phyloP scores from a whole-genome alignment of 1,140 invertebrate species.

The Lycorma delicatula region DNA sequence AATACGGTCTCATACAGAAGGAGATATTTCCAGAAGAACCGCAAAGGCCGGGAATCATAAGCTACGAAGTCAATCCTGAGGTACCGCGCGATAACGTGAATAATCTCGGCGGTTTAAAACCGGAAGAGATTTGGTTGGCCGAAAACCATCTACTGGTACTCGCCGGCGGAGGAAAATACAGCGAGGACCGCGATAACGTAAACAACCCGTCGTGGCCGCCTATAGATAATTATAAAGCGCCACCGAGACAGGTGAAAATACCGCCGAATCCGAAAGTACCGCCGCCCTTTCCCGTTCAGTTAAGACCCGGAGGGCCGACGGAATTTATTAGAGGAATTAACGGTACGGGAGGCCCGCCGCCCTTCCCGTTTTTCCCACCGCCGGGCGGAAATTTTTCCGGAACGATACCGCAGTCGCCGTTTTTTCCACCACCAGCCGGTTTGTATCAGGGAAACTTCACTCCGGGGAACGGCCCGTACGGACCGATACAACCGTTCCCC shows the following conservation, averaged over 20 bases:
- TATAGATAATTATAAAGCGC: constrained; percentile 73
- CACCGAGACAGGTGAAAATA: constrained; percentile 67
- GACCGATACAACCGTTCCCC: constrained; percentile 40
- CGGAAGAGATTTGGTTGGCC: constrained; percentile 80
- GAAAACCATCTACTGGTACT: constrained; percentile 79
- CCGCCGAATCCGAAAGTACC: constrained; percentile 64
- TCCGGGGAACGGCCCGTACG: constrained; percentile 45
- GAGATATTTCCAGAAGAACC: constrained; percentile 61
- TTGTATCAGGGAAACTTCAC: constrained; percentile 48
- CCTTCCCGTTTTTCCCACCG: constrained; percentile 42
- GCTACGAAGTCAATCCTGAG: constrained; percentile 66
- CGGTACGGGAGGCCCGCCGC: constrained; percentile 32
- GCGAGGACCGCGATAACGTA: constrained; percentile 37
- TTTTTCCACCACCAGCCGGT: constrained; percentile 33
- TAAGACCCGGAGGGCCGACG: constrained; percentile 67
- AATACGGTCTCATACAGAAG: constrained; percentile 79
- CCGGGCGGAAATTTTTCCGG: constrained; percentile 6
- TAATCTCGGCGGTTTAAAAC: constrained; percentile 68
- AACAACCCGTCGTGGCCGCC: constrained; percentile 51
- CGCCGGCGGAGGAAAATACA: constrained; percentile 57
- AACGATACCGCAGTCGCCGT: constrained; percentile 13
- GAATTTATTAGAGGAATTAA: constrained; percentile 51
- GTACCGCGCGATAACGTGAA: constrained; percentile 66
- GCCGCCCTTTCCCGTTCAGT: constrained; percentile 80
- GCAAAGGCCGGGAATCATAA: constrained; percentile 67